These are phyloP conservation scores for Drosophila birchii DNA, from an alignment of 2,888 invertebrate genomes.

Conservation along the genomic window DNA sequence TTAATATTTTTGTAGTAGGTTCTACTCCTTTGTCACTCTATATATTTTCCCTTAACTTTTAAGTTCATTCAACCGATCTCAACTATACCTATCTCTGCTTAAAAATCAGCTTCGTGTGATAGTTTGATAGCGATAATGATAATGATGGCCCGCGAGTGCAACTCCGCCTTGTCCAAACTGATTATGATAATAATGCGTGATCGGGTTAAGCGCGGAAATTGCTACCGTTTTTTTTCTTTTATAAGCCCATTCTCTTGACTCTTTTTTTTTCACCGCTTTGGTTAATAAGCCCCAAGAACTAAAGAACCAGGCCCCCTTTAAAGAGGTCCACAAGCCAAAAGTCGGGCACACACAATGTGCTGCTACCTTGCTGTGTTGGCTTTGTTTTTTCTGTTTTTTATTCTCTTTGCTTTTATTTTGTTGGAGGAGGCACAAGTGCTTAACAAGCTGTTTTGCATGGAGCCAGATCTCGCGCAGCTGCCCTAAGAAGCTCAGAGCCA, in stretches of 20 bases:
- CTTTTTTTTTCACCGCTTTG: conserved; percentile 49
- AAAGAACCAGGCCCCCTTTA: conserved; percentile 15
- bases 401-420: conserved; percentile 14
- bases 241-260: conserved; percentile 48
- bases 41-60: neutral
- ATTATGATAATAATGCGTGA: conserved; percentile 76
- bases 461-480: conserved; percentile 37
- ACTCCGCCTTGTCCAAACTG: conserved; percentile 28
- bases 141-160: conserved; percentile 16
- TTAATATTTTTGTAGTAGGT: neutral
- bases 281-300: conserved; percentile 66
- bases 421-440: conserved; percentile 70
- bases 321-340: conserved; percentile 46
- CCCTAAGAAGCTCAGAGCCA: conserved; percentile 14
- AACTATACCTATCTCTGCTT: conserved; percentile 1
- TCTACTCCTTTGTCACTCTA: no score
- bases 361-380: conserved; percentile 32
- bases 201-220: conserved; percentile 60
- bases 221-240: conserved; percentile 62
- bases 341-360: conserved; percentile 70
- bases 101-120: conserved; percentile 35
- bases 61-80: conserved; percentile 1
- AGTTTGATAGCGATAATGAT: conserved; percentile 53
- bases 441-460: conserved; percentile 84
- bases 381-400: conserved; percentile 27